Evolutionary conservation across 2,113 vertebrate species (phyloP).

Genomic region (Callorhinus ursinus): DNA sequence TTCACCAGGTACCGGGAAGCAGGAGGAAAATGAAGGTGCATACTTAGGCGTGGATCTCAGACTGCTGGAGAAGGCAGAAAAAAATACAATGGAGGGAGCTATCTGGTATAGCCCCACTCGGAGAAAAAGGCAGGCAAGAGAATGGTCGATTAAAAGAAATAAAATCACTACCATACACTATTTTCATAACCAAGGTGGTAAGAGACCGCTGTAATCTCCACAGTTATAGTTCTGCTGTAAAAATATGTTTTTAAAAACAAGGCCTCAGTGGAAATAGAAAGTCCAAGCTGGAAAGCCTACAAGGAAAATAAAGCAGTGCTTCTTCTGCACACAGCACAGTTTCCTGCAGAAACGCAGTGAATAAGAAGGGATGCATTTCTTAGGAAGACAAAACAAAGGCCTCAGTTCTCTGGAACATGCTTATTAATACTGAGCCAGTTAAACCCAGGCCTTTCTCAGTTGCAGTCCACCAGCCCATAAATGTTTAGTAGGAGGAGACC

Average conservation of each 20-base stretch:
- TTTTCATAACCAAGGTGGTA: slow-evolving; percentile 16
- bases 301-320: slow-evolving; percentile 55
- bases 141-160: background rate
- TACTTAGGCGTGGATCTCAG: background rate
- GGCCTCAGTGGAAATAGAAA: slow-evolving; percentile 37
- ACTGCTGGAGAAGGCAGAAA: background rate
- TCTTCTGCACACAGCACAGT: background rate
- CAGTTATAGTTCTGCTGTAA: background rate
- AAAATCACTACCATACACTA: background rate
- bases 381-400: slow-evolving; percentile 48
- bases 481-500: background rate
- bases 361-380: background rate
- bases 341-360: slow-evolving; percentile 29
- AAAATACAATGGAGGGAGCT: background rate
- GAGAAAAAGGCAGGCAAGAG: background rate
- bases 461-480: background rate
- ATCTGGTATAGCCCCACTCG: background rate
- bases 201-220: background rate
- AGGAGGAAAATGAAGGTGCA: background rate
- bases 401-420: slow-evolving; percentile 5
- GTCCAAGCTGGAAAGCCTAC: slow-evolving; percentile 39
- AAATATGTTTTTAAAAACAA: slow-evolving; percentile 64
- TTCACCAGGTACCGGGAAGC: background rate
- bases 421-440: slow-evolving; percentile 59
- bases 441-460: background rate